A percentile compares a stretch with the other conserved stretches of the same genome.
Conservation (phyloP, 2,113 vertebrate species). For the Podocnemis expansa region DNA sequence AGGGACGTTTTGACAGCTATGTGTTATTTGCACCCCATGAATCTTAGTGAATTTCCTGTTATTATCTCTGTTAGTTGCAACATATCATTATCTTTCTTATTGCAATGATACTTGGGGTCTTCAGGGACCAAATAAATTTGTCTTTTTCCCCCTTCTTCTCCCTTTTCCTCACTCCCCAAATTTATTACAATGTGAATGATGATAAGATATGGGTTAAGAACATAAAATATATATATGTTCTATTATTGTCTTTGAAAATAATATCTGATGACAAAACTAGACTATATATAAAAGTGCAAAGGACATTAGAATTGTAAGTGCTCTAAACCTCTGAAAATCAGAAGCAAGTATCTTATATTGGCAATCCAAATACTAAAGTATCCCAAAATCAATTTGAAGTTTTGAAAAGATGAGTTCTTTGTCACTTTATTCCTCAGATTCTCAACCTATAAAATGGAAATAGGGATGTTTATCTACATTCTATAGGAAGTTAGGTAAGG, state of each 20-base stretch:
- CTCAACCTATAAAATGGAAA: background rate
- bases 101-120: slow-evolving; percentile 5
- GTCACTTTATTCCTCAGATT: background rate
- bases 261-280: background rate
- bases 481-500: background rate
- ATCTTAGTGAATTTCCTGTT: slow-evolving; percentile 39
- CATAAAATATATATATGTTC: background rate
- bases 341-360: background rate
- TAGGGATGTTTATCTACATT: background rate
- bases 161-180: background rate
- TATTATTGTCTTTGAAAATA: background rate
- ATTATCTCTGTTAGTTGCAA: slow-evolving; percentile 20
- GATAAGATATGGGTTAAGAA: background rate
- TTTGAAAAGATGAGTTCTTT: background rate
- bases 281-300: background rate
- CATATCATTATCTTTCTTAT: slow-evolving; percentile 15
- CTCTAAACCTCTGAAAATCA: background rate
- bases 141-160: background rate
- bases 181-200: background rate
- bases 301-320: background rate
- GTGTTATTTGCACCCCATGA: slow-evolving; percentile 22
- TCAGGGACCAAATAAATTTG: background rate
- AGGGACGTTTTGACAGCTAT: slow-evolving; percentile 8
- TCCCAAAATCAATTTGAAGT: background rate
- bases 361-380: background rate